These are phyloP conservation scores for Discoglossus pictus DNA, from an alignment of 2,797 vertebrate species.

Conservation along the genomic window DNA sequence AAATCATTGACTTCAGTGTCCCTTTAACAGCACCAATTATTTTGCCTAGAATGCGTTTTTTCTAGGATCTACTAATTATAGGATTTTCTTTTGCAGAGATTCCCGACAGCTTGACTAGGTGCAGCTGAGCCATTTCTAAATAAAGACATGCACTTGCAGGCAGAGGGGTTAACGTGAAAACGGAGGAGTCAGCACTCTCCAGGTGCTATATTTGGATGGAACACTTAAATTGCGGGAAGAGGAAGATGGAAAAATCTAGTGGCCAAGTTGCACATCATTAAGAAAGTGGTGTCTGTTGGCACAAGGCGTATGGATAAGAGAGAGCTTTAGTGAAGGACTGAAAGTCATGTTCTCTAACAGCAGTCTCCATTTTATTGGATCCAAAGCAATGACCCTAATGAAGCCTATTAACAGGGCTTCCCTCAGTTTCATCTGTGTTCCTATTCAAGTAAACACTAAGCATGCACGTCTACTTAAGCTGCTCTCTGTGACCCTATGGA, in stretches of 20 bases:
- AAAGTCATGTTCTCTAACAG: slow-evolving; percentile 8
- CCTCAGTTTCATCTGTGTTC: too few relatives aligned
- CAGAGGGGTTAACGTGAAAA: slow-evolving; percentile 7
- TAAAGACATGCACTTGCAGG: slow-evolving; percentile 12
- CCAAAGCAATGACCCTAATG: slow-evolving; percentile 23
- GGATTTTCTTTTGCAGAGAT: too few relatives aligned
- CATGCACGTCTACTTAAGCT: too few relatives aligned
- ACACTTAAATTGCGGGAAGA: slow-evolving; percentile 13
- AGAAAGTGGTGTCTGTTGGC: background rate
- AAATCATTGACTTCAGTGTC: too few relatives aligned
- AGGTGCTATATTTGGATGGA: slow-evolving; percentile 31
- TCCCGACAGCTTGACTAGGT: slow-evolving; percentile 1
- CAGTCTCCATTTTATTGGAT: background rate
- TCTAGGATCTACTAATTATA: too few relatives aligned
- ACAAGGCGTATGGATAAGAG: background rate
- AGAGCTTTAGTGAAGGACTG: background rate
- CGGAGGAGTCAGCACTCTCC: slow-evolving; percentile 17
- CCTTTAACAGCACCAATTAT: too few relatives aligned
- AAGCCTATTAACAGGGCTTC: slow-evolving; percentile 6
- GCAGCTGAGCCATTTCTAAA: slow-evolving; percentile 23
- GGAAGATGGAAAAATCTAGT: background rate
- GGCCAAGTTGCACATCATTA: slow-evolving; percentile 21
- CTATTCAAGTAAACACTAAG: too few relatives aligned
- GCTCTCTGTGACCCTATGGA: too few relatives aligned
- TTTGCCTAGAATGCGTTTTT: too few relatives aligned